Percentiles rank a stretch among this genome's conserved stretches.
These are phyloP conservation scores for Turritopsis rubra DNA, from an alignment of 30 jellyfish, hydroid and myxozoan genomes.

Conservation along the genomic window DNA sequence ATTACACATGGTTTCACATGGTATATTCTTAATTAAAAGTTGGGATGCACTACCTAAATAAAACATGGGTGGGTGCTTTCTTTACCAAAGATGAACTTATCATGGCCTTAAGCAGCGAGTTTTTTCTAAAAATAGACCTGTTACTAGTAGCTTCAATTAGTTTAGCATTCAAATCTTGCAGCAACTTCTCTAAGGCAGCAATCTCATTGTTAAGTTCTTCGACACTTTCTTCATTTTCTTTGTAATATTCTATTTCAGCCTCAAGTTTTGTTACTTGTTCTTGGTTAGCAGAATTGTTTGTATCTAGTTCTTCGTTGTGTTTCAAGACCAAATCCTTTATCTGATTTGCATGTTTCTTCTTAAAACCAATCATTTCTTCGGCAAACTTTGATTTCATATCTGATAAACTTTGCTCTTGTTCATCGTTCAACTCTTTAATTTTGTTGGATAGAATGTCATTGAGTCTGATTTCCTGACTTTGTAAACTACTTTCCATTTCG, in stretches of 20 bases:
- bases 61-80: no score
- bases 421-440: conserved; percentile 2
- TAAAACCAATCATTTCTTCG: neutral
- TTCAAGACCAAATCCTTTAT: neutral
- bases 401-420: neutral
- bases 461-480: neutral
- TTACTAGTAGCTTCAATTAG: neutral
- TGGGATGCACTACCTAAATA: no score
- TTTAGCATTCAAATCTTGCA: neutral
- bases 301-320: neutral
- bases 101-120: no score
- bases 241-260: neutral
- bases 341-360: neutral
- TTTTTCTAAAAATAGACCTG: neutral
- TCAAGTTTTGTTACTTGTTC: conserved; percentile 3
- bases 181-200: neutral
- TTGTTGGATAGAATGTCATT: neutral
- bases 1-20: no score
- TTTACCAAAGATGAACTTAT: no score
- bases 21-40: no score
- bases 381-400: neutral
- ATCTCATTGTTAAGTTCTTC: neutral
- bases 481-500: neutral
- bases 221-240: neutral
- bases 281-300: neutral